Base-by-base conservation (phyloP, 2,888 invertebrate genomes). In the Adelphocoris suturalis region DNA sequence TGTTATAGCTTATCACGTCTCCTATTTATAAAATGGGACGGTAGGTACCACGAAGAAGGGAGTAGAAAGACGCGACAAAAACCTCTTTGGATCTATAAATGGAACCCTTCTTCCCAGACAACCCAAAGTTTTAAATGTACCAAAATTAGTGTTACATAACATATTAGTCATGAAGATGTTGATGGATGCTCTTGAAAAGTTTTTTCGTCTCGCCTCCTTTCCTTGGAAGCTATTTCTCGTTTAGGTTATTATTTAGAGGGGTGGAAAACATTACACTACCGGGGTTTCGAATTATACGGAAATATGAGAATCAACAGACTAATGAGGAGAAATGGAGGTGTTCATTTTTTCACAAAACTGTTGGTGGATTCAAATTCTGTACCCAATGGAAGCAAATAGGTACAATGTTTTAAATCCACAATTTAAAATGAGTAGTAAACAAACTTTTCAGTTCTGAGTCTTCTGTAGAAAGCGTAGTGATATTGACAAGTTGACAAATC, bases 131-230 rank as follows among this genome's bases (percentile, higher is more conserved):
- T 86, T 47, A 86, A 75, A 86, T 86, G 75, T 86, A 86, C 86
- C 68, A 47, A 86, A 86, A 86, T 86, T 86, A 86, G 86, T 86
- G 86, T 86, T 86, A 86, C 86, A 75, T 86, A 86, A n/a, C 68
- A 28, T 86, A 86, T 86, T 86, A 86, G 75, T 86, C 86, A 86
- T 75, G 85, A 85, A 85, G 68, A 82, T 82, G 85, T 85, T 61
- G 85, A 85, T 85, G 61, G 55, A 85, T 85, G 85, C 85, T 28
- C 37, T 48, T 61, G 52, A 16, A 85, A 19, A 23, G 52, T 23
- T 82, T 82, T 82, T 82, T 82, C 82, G 28, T 37, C 13, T 48
- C 19, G 46, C 47, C 19, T 82, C 82, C 11, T 78, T 76, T 28
- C 48, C 47, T 4, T 4, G 23, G 47, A 14, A 52, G 86, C 86